Percentiles rank a stretch among this genome's conserved stretches.
Conservation (phyloP, 2,797 vertebrate genomes). For the Sciurus carolinensis region DNA sequence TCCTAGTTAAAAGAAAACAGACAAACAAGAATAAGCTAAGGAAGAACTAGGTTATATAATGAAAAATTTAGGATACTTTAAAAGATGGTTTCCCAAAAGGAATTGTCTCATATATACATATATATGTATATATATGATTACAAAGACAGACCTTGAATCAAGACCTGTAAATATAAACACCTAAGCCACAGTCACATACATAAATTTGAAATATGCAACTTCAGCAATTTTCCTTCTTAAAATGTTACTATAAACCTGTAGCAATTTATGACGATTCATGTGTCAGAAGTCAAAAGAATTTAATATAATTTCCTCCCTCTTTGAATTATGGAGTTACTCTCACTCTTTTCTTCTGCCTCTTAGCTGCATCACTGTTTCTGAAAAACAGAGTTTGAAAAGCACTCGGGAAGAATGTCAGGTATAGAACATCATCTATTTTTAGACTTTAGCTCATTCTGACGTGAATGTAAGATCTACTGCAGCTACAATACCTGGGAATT, state of each 20-base stretch:
- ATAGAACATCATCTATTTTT: constrained; percentile 79
- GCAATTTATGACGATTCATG: background rate
- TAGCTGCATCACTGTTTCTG: constrained; percentile 48
- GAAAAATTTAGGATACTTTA: constrained; percentile 57
- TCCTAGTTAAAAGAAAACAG: background rate
- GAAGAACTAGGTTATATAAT: background rate
- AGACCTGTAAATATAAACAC: background rate
- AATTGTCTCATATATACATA: background rate
- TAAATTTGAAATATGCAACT: constrained; percentile 71
- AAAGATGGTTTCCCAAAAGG: constrained; percentile 70
- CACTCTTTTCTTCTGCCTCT: background rate
- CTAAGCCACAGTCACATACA: constrained; percentile 20
- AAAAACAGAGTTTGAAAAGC: constrained; percentile 72
- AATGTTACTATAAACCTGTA: constrained; percentile 48
- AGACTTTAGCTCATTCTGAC: constrained; percentile 74
- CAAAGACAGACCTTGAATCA: constrained; percentile 48
- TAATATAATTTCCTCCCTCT: constrained; percentile 75
- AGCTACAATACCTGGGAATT: constrained; percentile 65
- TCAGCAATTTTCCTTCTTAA: constrained; percentile 26
- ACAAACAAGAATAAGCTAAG: background rate
- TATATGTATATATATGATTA: background rate
- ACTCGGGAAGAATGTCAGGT: constrained; percentile 54
- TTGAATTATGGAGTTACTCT: constrained; percentile 61
- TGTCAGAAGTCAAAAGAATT: constrained; percentile 71
- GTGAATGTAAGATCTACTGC: constrained; percentile 36